Conservation (phyloP, 2,797 vertebrate species). For the Bucorvus abyssinicus region DNA sequence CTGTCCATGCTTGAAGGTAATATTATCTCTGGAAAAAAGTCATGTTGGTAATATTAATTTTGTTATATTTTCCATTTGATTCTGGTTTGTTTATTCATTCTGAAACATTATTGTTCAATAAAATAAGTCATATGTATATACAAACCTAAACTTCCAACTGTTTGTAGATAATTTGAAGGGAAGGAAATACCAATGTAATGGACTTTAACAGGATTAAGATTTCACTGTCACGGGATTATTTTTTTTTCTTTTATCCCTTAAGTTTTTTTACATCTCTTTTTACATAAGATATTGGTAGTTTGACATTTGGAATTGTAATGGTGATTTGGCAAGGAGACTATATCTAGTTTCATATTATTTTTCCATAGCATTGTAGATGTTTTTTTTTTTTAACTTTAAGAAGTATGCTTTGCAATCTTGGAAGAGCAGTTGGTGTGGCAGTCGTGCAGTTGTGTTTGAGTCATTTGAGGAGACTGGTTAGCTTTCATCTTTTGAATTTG, state of each 20-base stretch:
- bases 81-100: background rate
- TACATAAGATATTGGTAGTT: background rate
- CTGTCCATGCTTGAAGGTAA: background rate
- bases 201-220: background rate
- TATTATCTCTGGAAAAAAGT: background rate
- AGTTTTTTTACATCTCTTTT: background rate
- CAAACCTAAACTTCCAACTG: background rate
- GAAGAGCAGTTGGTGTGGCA: background rate
- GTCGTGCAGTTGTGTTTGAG: background rate
- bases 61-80: background rate
- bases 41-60: background rate
- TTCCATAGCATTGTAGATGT: background rate
- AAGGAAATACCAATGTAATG: background rate
- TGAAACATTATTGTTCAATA: background rate
- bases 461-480: background rate
- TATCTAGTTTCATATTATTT: background rate
- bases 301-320: background rate
- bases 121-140: background rate
- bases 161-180: background rate
- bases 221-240: background rate
- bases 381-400: background rate
- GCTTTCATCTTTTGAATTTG: background rate
- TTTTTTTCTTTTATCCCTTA: background rate
- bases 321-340: background rate
- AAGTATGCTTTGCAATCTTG: background rate